A percentile compares a stretch with the other conserved stretches of the same genome.
Evolutionary conservation across 23 tunicate genomes (phyloP).

Genomic region (Pegea sp.): DNA sequence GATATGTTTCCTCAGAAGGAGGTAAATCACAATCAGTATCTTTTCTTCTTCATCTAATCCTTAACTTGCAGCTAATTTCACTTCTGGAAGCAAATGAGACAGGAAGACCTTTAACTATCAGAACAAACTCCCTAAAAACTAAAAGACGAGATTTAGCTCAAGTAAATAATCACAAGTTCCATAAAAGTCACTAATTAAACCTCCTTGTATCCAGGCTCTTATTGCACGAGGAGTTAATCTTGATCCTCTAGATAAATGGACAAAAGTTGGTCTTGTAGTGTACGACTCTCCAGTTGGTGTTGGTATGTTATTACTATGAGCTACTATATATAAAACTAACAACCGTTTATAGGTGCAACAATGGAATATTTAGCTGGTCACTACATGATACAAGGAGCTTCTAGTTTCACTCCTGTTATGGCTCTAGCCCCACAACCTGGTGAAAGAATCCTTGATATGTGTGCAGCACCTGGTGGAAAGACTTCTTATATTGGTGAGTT

Average conservation of each 20-base stretch:
- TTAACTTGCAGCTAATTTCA: conserved; percentile 40
- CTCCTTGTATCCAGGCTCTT: conserved; percentile 27
- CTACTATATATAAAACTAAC: background rate
- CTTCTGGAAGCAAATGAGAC: conserved; percentile 95
- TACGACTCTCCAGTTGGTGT: conserved; percentile 17
- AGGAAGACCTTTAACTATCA: conserved; percentile 69
- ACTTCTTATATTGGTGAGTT: conserved; percentile 74
- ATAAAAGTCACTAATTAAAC: background rate
- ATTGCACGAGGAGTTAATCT: conserved; percentile 86
- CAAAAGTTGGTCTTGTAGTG: conserved; percentile 94
- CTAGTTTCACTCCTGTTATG: conserved; percentile 90
- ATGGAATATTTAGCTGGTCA: conserved; percentile 96
- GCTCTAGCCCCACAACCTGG: conserved; percentile 95
- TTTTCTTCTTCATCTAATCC: background rate
- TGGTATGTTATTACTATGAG: background rate
- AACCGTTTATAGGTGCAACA: conserved; percentile 48
- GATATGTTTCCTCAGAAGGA: conserved; percentile 70
- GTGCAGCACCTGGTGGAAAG: conserved; percentile 99
- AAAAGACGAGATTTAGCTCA: conserved; percentile 90
- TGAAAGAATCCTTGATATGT: conserved; percentile 88
- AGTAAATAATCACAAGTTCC: conserved; percentile 4
- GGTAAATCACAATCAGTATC: conserved; percentile 12
- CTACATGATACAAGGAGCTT: conserved; percentile 96
- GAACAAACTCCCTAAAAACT: conserved; percentile 87
- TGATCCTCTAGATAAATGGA: conserved; percentile 95